These are phyloP conservation scores for Lamprologus sp. DNA, from an alignment of 2,113 vertebrate genomes.

Conservation along the genomic window DNA sequence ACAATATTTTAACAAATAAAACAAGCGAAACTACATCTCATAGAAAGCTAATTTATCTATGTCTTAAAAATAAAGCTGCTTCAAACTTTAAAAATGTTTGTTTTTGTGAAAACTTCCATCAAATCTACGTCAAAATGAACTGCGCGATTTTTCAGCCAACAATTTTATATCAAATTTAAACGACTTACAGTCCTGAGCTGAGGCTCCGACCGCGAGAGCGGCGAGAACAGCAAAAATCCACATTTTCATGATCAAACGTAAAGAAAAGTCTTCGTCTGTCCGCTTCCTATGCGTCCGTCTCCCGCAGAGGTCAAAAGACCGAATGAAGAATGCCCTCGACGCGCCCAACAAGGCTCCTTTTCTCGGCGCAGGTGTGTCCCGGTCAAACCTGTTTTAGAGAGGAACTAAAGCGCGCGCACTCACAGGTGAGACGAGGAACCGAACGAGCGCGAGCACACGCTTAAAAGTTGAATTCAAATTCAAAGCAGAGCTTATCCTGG, in stretches of 20 bases:
- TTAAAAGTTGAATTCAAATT: background rate
- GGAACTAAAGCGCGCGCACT: background rate
- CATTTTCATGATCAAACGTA: constrained; percentile 34
- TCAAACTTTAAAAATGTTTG: background rate
- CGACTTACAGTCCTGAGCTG: constrained; percentile 12
- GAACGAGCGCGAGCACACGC: background rate
- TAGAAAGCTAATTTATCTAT: accelerated
- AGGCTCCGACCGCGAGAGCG: constrained; percentile 26
- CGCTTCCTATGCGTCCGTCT: background rate
- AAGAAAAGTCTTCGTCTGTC: background rate
- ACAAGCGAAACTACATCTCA: no score
- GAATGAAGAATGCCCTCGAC: background rate
- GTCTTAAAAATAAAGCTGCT: background rate
- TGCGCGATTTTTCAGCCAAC: background rate
- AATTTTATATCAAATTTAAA: background rate
- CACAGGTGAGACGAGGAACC: background rate
- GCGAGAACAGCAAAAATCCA: constrained; percentile 39
- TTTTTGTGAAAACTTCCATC: background rate
- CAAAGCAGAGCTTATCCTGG: accelerated
- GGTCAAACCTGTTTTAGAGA: constrained; percentile 58
- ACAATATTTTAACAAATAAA: background rate
- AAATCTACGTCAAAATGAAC: background rate
- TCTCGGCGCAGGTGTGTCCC: constrained; percentile 51
- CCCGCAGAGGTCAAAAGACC: background rate
- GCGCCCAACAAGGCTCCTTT: background rate